Evolutionary conservation across 2,797 vertebrate species (phyloP).

Genomic region (Crocodylus rhombifer): DNA sequence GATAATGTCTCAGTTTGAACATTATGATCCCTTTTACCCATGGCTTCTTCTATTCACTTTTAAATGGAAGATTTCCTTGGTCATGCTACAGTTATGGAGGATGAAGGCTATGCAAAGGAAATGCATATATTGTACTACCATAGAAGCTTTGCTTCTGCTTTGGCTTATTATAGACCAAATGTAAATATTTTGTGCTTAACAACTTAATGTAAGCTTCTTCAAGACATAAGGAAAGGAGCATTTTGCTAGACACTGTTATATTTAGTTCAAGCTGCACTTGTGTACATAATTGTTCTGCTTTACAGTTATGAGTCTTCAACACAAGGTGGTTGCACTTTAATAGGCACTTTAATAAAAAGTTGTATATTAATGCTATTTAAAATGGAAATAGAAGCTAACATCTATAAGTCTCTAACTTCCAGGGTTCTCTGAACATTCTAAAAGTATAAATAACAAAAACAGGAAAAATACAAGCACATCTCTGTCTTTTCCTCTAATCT

Average conservation of each 20-base stretch:
- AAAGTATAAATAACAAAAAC: neutral
- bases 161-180: conserved; percentile 17
- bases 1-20: conserved; percentile 11
- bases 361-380: neutral
- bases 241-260: neutral
- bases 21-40: conserved; percentile 25
- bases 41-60: conserved; percentile 50
- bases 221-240: conserved; percentile 21
- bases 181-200: conserved; percentile 47
- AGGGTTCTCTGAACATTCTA: neutral
- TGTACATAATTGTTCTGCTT: too few species aligned
- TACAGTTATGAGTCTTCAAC: neutral
- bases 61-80: conserved; percentile 1
- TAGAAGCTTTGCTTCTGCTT: conserved; percentile 36
- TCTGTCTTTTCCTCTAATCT: neutral
- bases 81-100: neutral
- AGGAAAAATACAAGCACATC: accelerated
- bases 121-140: neutral
- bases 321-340: neutral
- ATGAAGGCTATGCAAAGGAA: neutral
- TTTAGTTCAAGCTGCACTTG: neutral
- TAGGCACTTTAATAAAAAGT: neutral
- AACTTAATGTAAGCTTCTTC: neutral
- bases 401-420: neutral
- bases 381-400: neutral